These are phyloP conservation scores for Rhogogaster chlorosoma DNA, from an alignment of 2,888 invertebrate genomes.

Conservation along the genomic window DNA sequence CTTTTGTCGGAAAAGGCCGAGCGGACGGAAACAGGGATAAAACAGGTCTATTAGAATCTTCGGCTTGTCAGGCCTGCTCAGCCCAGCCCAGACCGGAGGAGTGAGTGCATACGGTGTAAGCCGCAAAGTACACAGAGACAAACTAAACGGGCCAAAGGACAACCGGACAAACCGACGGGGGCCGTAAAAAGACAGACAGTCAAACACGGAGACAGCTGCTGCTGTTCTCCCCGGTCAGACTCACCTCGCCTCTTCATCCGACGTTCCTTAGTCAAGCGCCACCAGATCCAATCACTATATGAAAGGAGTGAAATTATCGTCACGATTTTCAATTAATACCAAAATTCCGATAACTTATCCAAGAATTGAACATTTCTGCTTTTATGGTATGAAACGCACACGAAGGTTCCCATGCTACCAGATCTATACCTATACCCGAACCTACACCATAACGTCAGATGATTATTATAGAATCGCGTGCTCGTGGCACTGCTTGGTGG, in stretches of 20 bases:
- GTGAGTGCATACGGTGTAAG: slow-evolving; percentile 32
- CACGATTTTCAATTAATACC: neutral
- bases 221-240: neutral
- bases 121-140: slow-evolving; percentile 59
- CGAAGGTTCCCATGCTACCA: neutral
- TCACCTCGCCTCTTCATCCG: neutral
- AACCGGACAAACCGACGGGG: slow-evolving; percentile 60
- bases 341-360: neutral
- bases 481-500: slow-evolving; percentile 25
- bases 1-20: slow-evolving; percentile 62
- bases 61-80: slow-evolving; percentile 44
- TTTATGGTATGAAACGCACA: neutral
- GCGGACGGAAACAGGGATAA: slow-evolving; percentile 64
- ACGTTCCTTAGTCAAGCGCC: neutral
- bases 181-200: slow-evolving; percentile 16
- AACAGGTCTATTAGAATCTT: slow-evolving; percentile 62
- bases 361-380: neutral
- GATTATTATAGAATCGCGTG: slow-evolving; percentile 69
- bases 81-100: neutral
- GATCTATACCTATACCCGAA: neutral
- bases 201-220: slow-evolving; percentile 47
- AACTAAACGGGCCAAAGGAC: slow-evolving; percentile 60
- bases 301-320: neutral
- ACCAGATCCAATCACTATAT: neutral
- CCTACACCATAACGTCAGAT: neutral